Conservation (phyloP, 2,113 vertebrate genomes). For the Psilopogon haemacephalus region DNA sequence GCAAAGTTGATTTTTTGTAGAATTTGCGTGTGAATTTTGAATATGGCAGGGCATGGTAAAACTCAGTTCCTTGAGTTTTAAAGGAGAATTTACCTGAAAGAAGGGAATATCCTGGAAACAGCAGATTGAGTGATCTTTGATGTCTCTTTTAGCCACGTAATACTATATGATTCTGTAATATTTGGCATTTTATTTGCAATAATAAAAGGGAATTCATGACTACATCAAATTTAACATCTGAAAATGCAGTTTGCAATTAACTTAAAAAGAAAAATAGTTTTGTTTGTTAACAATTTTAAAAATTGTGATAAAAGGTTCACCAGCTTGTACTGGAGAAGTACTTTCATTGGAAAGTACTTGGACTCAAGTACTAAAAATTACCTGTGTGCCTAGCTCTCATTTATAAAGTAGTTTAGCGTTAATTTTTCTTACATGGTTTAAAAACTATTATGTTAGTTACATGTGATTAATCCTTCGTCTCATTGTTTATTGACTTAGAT, state of each 20-base stretch:
- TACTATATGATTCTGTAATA: not conserved
- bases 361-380: not conserved
- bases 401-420: not conserved
- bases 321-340: not conserved
- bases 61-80: not conserved
- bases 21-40: not conserved
- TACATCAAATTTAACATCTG: not conserved
- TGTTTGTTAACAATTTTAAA: too few relatives aligned
- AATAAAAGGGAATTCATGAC: not conserved
- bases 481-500: not conserved
- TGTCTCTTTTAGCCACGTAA: too few relatives aligned
- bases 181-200: not conserved
- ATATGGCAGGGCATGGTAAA: not conserved
- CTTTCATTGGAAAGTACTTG: not conserved
- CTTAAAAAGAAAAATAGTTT: too few relatives aligned
- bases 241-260: not conserved
- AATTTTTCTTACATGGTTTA: not conserved
- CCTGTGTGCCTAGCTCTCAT: accelerated
- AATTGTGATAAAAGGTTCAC: not conserved
- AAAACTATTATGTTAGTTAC: not conserved
- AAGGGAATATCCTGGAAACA: not conserved
- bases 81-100: not conserved
- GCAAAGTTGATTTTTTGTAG: not conserved
- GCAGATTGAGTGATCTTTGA: too few relatives aligned
- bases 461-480: not conserved